phyloP scores from a whole-genome alignment of 2,113 vertebrate genomes.

The Cettia cetti region DNA sequence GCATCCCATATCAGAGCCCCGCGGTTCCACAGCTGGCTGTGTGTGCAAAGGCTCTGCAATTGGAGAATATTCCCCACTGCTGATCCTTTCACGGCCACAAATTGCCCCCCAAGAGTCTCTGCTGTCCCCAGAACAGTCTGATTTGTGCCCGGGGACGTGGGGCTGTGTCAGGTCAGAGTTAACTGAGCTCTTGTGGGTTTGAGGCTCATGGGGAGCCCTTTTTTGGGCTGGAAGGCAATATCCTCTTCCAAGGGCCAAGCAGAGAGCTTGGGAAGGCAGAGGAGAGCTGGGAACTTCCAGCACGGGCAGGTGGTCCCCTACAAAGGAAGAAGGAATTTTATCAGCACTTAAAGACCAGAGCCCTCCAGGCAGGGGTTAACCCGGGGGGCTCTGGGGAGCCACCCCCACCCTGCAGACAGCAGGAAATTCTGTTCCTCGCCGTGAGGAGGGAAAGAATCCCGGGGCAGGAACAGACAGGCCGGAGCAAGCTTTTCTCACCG shows the following conservation, averaged over 20 bases:
- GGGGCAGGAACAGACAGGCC: slow-evolving; percentile 42
- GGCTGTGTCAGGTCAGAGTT: not conserved
- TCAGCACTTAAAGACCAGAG: accelerated
- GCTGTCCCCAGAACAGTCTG: not conserved
- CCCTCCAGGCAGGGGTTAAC: not conserved
- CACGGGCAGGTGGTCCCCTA: not conserved
- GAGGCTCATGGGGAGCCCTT: accelerated
- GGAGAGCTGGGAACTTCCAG: not conserved
- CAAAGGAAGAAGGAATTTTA: not conserved
- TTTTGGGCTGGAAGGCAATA: not conserved
- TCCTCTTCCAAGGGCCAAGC: not conserved
- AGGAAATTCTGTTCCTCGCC: not conserved
- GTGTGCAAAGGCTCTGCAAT: not conserved
- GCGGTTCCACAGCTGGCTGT: not conserved
- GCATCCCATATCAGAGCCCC: not conserved
- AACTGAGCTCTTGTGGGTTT: not conserved
- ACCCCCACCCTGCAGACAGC: not conserved
- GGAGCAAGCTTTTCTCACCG: slow-evolving; percentile 19
- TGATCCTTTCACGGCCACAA: accelerated
- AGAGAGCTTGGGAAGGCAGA: not conserved
- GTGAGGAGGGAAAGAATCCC: not conserved
- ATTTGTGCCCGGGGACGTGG: not conserved
- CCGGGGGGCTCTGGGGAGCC: not conserved
- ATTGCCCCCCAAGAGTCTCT: not conserved
- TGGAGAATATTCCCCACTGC: not conserved